These are phyloP conservation scores for Sebastes iracundus DNA, from an alignment of 2,797 vertebrate species.

Conservation along the genomic window DNA sequence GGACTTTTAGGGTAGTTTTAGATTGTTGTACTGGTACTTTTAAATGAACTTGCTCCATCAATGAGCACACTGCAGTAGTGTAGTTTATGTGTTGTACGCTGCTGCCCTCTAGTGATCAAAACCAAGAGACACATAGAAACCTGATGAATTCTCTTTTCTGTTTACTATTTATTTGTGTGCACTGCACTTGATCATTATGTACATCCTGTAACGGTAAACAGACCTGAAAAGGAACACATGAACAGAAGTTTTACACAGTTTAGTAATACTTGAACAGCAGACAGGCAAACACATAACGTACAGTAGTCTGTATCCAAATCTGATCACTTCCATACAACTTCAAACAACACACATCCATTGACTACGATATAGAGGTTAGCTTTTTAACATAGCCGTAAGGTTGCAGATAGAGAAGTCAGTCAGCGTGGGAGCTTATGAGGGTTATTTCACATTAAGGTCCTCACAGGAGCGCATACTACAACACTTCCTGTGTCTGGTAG, in stretches of 20 bases:
- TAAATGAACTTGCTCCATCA: background rate
- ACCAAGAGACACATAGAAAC: background rate
- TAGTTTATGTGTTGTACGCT: background rate
- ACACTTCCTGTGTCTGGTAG: slow-evolving; percentile 35
- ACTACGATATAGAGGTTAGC: slow-evolving; percentile 86
- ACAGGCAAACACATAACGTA: slow-evolving; percentile 88
- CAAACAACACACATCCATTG: slow-evolving; percentile 91
- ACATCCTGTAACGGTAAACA: slow-evolving; percentile 88
- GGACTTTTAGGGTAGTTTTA: background rate
- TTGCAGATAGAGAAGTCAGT: slow-evolving; percentile 55
- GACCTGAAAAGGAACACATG: slow-evolving; percentile 86
- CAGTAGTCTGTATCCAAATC: slow-evolving; percentile 84
- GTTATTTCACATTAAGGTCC: slow-evolving; percentile 63
- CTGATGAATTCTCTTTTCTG: slow-evolving; percentile 38
- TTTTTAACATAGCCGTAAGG: slow-evolving; percentile 77
- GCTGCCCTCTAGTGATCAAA: slow-evolving; percentile 56
- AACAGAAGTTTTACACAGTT: slow-evolving; percentile 88
- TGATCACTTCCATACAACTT: slow-evolving; percentile 83
- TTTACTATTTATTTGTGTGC: slow-evolving; percentile 88
- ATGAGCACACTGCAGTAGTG: background rate
- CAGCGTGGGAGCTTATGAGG: slow-evolving; percentile 44
- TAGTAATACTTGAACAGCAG: slow-evolving; percentile 92
- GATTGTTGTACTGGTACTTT: background rate
- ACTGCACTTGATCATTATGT: slow-evolving; percentile 88
- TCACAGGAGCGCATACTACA: slow-evolving; percentile 48